These are phyloP conservation scores for Orientallactaga bullata DNA, from an alignment of 2,113 vertebrate genomes.

Conservation along the genomic window DNA sequence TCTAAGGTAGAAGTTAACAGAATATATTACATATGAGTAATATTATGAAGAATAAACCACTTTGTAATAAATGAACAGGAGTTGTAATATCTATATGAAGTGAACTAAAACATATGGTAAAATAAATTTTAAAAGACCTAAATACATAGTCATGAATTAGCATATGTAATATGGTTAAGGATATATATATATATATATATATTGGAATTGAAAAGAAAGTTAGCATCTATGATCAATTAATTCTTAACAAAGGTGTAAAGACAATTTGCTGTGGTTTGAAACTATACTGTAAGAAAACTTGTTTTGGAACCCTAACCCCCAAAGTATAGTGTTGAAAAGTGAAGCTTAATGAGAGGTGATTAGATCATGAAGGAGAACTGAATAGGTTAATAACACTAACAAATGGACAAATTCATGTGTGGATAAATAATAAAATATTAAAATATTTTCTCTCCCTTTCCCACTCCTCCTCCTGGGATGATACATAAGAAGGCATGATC, in stretches of 20 bases:
- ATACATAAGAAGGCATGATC: neutral
- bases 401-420: neutral
- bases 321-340: neutral
- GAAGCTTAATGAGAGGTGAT: neutral
- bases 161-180: neutral
- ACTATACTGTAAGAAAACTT: neutral
- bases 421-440: no score
- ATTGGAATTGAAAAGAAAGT: neutral
- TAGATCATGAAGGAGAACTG: neutral
- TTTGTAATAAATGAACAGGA: slow-evolving; percentile 10
- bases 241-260: neutral
- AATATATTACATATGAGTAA: neutral
- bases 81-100: neutral
- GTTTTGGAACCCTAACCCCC: neutral
- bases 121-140: neutral
- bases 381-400: neutral
- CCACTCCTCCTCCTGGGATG: neutral
- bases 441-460: no score
- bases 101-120: neutral
- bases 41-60: neutral
- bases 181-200: neutral
- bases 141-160: neutral
- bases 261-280: neutral
- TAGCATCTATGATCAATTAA: neutral
- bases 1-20: neutral